phyloP scores from a whole-genome alignment of 2,888 invertebrate genomes.

The Corbicula japonica region DNA sequence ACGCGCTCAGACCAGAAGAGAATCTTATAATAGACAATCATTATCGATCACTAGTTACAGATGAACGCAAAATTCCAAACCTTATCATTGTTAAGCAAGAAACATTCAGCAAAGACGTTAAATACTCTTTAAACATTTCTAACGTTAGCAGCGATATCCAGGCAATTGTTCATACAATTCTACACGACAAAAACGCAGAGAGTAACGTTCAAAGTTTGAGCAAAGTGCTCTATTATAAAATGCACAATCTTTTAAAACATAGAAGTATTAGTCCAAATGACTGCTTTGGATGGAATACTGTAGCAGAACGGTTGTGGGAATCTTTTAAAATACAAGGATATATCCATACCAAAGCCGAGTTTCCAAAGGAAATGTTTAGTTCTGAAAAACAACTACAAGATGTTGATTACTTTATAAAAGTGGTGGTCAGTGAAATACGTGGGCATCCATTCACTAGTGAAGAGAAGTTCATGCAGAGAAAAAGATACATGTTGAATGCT shows the following conservation, averaged over 20 bases:
- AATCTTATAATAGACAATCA: background rate
- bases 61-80: background rate
- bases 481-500: background rate
- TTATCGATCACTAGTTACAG: background rate
- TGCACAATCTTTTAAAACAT: background rate
- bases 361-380: background rate
- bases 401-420: background rate
- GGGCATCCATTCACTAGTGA: background rate
- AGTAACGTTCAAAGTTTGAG: background rate
- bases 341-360: background rate
- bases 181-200: background rate
- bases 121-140: background rate
- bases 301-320: background rate
- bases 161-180: background rate
- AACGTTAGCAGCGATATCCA: too few relatives aligned
- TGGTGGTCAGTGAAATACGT: background rate
- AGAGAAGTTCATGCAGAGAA: background rate
- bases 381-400: background rate
- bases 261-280: background rate
- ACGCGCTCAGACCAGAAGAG: background rate
- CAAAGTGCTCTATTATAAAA: background rate
- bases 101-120: background rate
- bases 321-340: slow-evolving; percentile 12
- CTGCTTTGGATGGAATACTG: background rate
- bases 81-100: slow-evolving; percentile 9